Evolutionary conservation across 2,888 invertebrate genomes (phyloP), one percentile per base, ranked within the genome.

Genomic region (Microctonus brassicae): DNA sequence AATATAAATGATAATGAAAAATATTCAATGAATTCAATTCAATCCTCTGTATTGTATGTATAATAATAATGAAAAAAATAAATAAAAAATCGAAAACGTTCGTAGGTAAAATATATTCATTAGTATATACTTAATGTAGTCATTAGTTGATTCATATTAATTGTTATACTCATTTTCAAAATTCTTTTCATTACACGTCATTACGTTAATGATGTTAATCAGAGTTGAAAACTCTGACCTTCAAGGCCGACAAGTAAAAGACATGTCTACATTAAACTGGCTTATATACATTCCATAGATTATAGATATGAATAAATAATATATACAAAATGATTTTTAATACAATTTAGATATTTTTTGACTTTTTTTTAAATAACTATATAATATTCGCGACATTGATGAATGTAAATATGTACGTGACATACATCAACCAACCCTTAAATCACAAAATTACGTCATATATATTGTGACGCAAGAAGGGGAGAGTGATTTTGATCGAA

Each of bases 401-500:
- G n/a, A n/a, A n/a, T n/a, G n/a, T n/a, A n/a, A n/a, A n/a, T n/a
- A n/a, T n/a, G n/a, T n/a, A 34, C 60, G 20, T 36, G 20, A 34
- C 10, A 29, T 26, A 6, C 20, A 58, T 58, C 13, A 20, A n/a
- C 47, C 1, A 47, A 47, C 5, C 47, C 6, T 47, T 47, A 47
- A 47, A 47, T 47, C 47, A 47, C 47, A 17, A 47, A 47, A 47
- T 47, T 47, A 47, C 47, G 17, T 47, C 47, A 39, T 39, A 47
- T 17, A 47, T 47, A n/a, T 17, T 17, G 17, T 47, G 17, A 20
- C 17, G 47, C 17, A 17, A 47, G 47, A 47, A 47, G 47, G 17
- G 26, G 34, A 33, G 33, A 58, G 17, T 17, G 29, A 64, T 20
- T 24, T 52, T 52, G 64, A 64, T 64, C 9, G 69, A 70, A 53